Conservation (phyloP, 2,797 vertebrate genomes). For the Cygnus olor region DNA sequence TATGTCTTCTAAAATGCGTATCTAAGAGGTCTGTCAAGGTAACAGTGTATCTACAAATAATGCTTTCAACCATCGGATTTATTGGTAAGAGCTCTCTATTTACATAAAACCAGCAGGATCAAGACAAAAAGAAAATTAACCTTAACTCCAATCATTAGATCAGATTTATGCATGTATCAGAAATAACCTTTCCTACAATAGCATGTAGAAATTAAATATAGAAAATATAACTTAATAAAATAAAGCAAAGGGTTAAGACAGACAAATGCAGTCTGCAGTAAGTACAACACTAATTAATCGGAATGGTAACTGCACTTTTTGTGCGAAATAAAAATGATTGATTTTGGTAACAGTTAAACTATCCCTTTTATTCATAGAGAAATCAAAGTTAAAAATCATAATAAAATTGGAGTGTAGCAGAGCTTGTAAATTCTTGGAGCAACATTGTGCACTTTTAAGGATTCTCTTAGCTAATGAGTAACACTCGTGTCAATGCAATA, state of each 20-base stretch:
- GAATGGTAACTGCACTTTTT: background rate
- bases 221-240: background rate
- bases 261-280: background rate
- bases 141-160: background rate
- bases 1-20: constrained; percentile 91
- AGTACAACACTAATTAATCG: background rate
- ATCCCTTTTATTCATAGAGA: background rate
- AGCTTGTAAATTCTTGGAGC: background rate
- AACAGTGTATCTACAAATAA: background rate
- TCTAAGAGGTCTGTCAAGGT: constrained; percentile 82
- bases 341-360: background rate
- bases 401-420: background rate
- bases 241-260: background rate
- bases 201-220: background rate
- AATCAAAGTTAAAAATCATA: background rate
- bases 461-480: background rate
- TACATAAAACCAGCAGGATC: background rate
- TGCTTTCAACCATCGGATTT: background rate
- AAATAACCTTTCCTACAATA: background rate
- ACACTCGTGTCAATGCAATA: background rate
- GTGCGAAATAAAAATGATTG: background rate
- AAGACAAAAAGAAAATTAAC: background rate
- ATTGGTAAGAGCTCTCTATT: background rate
- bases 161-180: background rate
- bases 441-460: background rate